Evolutionary conservation across 2,888 invertebrate species (phyloP), one percentile per base, ranked within the genome.

Genomic region (Syritta pipiens): DNA sequence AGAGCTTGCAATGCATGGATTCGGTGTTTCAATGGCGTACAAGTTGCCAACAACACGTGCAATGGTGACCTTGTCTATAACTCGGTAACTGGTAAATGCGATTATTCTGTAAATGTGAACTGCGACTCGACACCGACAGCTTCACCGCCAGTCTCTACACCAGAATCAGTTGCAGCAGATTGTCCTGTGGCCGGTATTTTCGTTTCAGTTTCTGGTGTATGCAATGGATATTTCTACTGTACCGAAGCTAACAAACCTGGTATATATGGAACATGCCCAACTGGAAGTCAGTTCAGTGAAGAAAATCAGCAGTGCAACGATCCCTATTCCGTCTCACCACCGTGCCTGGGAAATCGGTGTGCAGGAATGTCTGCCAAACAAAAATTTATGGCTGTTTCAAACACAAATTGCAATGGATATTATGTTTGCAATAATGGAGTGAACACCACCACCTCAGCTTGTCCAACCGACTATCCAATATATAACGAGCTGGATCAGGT

Each of bases 151-250:
- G 7, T 12, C 20, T 3, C 3, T 5, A 6, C 24, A 2, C 57
- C 49, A 9, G 2, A 0, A 1, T 1, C 19, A 2, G 17, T 24
- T 0, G 0, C 10, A 3, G 1, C 1, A 10, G 7, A 14, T 0
- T 60, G 55, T 1, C 9, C 5, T 4, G 5, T 7, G 1, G 1
- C 22, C 0, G 30, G 3, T 1, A 3, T 1, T 4, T 86, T 85
- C 26, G 60, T 86, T 0, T 55, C 84, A 1, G 87, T 87, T 51
- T 59, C 67, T 4, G n/a, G n/a, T 0, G 77, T 82, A 19, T 86
- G 86, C 30, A 83, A 84, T 32, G 86, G 86, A 24, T 88, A 85
- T 44, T 88, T 84, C 48, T 84, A 82, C 3, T 86, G 86, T 35
- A 0, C 0, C 12, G 9, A 35, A n/a, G 1, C 5, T 14, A 1